phyloP scores from a whole-genome alignment of 2,888 invertebrate genomes.

The Parnassius smintheus region DNA sequence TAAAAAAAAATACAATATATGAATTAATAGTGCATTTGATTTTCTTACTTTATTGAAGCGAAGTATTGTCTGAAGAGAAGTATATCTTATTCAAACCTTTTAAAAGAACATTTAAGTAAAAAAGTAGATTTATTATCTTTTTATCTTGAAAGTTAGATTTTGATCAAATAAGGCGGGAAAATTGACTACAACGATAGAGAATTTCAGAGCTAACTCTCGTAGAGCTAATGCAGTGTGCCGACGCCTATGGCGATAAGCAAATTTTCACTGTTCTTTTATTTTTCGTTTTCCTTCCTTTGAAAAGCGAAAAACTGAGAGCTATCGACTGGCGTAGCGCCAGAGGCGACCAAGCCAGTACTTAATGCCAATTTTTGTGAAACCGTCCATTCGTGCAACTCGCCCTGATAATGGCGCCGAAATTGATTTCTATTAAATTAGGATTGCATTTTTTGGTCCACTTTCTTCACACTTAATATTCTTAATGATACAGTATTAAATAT shows the following conservation, averaged over 20 bases:
- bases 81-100: neutral
- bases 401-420: conserved; percentile 9
- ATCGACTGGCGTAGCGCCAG: conserved; percentile 43
- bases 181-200: conserved; percentile 33
- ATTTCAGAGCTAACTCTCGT: conserved; percentile 37
- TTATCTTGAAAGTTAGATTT: conserved; percentile 8
- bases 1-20: no score
- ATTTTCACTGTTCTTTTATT: conserved; percentile 38
- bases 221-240: conserved; percentile 34
- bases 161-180: conserved; percentile 31
- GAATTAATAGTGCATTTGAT: no score
- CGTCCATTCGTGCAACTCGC: conserved; percentile 24
- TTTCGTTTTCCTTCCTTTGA: conserved; percentile 27
- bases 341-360: conserved; percentile 35
- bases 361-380: conserved; percentile 42
- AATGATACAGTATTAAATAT: no score
- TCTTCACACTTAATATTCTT: no score
- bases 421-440: neutral
- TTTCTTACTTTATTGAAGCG: neutral
- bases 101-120: neutral
- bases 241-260: conserved; percentile 43
- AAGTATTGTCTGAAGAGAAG: neutral
- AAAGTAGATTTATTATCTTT: neutral
- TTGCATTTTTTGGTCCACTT: no score
- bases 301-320: conserved; percentile 19